Percentiles rank a stretch among this genome's conserved stretches.
Evolutionary conservation across 2,113 vertebrate genomes (phyloP).

Genomic region (Pelusios castaneus): DNA sequence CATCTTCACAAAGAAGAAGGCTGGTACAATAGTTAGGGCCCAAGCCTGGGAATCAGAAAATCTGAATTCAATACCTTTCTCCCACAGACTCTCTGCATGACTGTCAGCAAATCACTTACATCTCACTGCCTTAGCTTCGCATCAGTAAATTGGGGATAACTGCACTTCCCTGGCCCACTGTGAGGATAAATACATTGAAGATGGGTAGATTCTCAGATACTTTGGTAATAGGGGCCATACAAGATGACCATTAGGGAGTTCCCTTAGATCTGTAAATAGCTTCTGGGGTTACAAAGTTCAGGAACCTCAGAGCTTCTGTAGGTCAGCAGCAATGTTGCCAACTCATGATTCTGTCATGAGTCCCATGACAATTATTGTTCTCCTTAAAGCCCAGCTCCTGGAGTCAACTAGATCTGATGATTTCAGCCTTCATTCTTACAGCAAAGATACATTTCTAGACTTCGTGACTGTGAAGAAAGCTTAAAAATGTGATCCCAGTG

Average conservation of each 20-base stretch:
- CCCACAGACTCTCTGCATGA: background rate
- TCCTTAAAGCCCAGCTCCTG: too few species aligned
- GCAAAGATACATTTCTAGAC: too few species aligned
- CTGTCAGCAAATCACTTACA: background rate
- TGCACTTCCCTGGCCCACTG: background rate
- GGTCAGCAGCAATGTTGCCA: background rate
- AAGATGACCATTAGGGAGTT: background rate
- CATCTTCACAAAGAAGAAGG: background rate
- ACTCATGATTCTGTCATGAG: too few species aligned
- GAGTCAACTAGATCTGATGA: too few species aligned
- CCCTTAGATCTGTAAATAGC: background rate
- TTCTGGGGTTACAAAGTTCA: background rate
- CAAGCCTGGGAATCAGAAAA: background rate
- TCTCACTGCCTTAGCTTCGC: background rate
- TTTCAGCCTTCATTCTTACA: too few species aligned
- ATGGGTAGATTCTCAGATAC: background rate
- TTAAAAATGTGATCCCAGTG: too few species aligned
- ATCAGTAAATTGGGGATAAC: background rate
- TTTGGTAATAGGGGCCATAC: background rate
- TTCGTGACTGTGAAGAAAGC: too few species aligned
- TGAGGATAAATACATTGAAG: background rate
- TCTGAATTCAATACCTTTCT: background rate
- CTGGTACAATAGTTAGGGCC: accelerated
- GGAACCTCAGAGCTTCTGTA: background rate
- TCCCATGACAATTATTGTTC: too few species aligned